These are phyloP conservation scores for Cordilura impudica DNA, from an alignment of 2,888 invertebrate species.

Conservation along the genomic window DNA sequence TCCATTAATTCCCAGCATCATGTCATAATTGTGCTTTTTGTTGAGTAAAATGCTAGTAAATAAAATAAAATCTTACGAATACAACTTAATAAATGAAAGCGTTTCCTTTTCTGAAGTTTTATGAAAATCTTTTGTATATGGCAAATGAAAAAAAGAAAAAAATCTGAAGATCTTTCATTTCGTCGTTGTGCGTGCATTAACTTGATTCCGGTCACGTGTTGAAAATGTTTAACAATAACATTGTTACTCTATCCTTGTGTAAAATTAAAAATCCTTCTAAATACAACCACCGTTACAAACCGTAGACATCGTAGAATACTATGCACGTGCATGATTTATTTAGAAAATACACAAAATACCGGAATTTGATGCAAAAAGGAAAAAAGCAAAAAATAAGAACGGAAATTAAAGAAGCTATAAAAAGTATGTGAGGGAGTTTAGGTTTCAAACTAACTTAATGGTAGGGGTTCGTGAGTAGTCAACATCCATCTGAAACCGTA, in stretches of 20 bases:
- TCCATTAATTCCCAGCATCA: constrained; percentile 60
- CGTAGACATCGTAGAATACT: constrained; percentile 34
- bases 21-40: constrained; percentile 63
- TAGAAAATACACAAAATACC: constrained; percentile 48
- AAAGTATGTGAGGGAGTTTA: constrained; percentile 32
- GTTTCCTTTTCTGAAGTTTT: constrained; percentile 4
- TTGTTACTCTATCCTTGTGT: constrained; percentile 23
- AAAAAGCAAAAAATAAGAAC: neutral
- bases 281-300: constrained; percentile 43
- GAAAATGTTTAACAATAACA: constrained; percentile 46
- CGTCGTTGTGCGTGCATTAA: constrained; percentile 60
- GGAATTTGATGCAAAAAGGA: constrained; percentile 46
- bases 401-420: constrained; percentile 53
- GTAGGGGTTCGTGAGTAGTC: neutral
- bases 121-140: neutral
- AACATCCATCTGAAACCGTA: constrained; percentile 58
- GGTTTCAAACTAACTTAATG: neutral
- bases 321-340: constrained; percentile 56
- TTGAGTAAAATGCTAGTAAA: constrained; percentile 28
- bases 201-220: constrained; percentile 67
- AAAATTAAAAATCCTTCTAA: constrained; percentile 3
- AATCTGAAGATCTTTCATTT: constrained; percentile 46
- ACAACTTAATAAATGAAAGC: neutral
- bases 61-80: neutral
- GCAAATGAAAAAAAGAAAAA: neutral